These are phyloP conservation scores for Maniola jurtina DNA, from an alignment of 1,140 invertebrate genomes.

Conservation along the genomic window DNA sequence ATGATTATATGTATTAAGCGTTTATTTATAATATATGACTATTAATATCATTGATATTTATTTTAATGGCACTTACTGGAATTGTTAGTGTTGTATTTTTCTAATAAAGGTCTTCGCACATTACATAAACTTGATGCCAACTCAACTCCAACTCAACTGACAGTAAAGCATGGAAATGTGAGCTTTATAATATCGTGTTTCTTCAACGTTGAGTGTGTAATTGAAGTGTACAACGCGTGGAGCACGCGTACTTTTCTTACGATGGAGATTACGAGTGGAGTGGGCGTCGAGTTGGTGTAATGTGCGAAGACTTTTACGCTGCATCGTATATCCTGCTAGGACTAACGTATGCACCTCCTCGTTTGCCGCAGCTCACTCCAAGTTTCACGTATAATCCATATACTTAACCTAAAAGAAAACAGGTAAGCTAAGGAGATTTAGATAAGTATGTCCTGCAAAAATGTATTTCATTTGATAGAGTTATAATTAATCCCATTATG, in stretches of 20 bases:
- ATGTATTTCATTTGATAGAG: constrained; percentile 74
- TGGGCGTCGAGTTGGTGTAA: too few relatives aligned
- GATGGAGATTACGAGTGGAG: too few relatives aligned
- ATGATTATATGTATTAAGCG: too few relatives aligned
- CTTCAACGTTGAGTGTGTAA: too few relatives aligned
- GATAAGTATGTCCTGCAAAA: constrained; percentile 63
- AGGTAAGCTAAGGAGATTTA: constrained; percentile 66
- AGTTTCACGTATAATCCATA: constrained; percentile 36
- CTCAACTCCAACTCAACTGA: too few relatives aligned
- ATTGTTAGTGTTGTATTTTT: neutral
- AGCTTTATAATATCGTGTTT: neutral
- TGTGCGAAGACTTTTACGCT: neutral
- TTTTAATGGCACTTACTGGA: neutral
- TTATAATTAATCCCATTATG: constrained; percentile 45
- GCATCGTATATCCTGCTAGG: constrained; percentile 18
- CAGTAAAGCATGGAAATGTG: neutral
- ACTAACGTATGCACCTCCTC: constrained; percentile 34
- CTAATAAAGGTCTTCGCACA: too few relatives aligned
- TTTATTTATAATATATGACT: too few relatives aligned
- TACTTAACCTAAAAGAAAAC: constrained; percentile 60
- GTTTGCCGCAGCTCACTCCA: constrained; percentile 45
- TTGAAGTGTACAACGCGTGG: too few relatives aligned
- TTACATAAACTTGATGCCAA: too few relatives aligned
- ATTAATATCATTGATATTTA: too few relatives aligned
- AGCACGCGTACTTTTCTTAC: too few relatives aligned